A percentile compares a stretch with the other conserved stretches of the same genome.
These are phyloP conservation scores for Leptestheria dahalacensis DNA, from an alignment of 1,140 invertebrate species.

Conservation along the genomic window DNA sequence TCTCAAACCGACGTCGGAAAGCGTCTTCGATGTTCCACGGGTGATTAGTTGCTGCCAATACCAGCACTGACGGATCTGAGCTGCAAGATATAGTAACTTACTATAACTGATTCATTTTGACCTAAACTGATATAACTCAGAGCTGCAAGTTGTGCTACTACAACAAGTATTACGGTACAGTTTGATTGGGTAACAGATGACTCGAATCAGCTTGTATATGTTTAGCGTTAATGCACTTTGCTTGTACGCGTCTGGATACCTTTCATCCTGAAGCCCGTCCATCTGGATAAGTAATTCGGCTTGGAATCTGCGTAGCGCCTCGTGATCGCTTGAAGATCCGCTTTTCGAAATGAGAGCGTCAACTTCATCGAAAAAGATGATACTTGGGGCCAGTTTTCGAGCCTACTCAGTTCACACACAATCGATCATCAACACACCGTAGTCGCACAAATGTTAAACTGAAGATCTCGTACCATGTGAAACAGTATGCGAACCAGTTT, in stretches of 20 bases:
- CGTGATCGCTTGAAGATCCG: slow-evolving; percentile 59
- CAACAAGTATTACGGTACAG: background rate
- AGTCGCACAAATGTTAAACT: background rate
- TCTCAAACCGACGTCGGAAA: slow-evolving; percentile 47
- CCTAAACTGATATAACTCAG: too few relatives aligned
- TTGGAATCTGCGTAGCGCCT: slow-evolving; percentile 79
- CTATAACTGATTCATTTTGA: too few relatives aligned
- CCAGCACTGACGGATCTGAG: slow-evolving; percentile 49
- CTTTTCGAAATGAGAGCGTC: slow-evolving; percentile 67
- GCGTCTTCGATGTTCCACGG: slow-evolving; percentile 62
- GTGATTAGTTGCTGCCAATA: slow-evolving; percentile 66
- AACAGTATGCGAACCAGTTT: slow-evolving; percentile 38
- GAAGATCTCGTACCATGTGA: slow-evolving; percentile 1
- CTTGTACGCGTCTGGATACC: too few relatives aligned
- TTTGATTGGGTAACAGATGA: too few relatives aligned
- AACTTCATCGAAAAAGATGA: slow-evolving; percentile 93
- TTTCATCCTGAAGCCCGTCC: slow-evolving; percentile 55
- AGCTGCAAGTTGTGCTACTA: too few relatives aligned
- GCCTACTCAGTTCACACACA: too few relatives aligned
- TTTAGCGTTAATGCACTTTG: too few relatives aligned
- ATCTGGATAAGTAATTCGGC: slow-evolving; percentile 83
- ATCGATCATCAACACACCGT: too few relatives aligned
- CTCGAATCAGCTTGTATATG: too few relatives aligned
- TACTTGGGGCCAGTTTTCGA: slow-evolving; percentile 73
- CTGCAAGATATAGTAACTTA: slow-evolving; percentile 21